Conservation (phyloP, 1,140 invertebrate species). For the Bombus turneri region DNA sequence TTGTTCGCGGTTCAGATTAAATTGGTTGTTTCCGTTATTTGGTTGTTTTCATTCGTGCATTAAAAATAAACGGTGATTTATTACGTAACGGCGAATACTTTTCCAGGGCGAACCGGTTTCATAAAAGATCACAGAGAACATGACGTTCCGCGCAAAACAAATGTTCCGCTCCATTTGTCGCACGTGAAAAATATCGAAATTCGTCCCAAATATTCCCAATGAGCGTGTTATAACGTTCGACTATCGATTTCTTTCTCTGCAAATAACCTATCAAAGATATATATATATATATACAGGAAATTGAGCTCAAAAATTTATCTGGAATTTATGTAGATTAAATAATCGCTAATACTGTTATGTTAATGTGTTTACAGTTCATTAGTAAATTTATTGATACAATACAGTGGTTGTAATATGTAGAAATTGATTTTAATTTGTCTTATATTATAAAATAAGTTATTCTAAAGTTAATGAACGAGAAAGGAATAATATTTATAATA, state of each 20-base stretch:
- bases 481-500: background rate
- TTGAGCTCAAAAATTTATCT: background rate
- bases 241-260: background rate
- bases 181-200: slow-evolving; percentile 30
- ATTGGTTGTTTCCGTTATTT: background rate
- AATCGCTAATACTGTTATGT: background rate
- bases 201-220: background rate
- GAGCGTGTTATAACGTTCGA: slow-evolving; percentile 13
- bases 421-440: background rate
- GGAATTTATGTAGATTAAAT: too few species aligned
- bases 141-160: slow-evolving; percentile 17
- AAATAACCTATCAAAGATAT: background rate
- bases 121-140: slow-evolving; percentile 21
- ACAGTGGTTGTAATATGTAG: background rate
- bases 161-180: slow-evolving; percentile 25
- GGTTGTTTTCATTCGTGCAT: background rate
- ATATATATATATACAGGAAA: background rate
- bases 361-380: background rate
- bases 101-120: background rate
- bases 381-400: background rate
- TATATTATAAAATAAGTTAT: background rate
- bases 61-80: slow-evolving; percentile 24
- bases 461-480: background rate
- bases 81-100: slow-evolving; percentile 7
- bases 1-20: background rate